Conservation (phyloP, 1,140 invertebrate species). For the Papilio glaucus region DNA sequence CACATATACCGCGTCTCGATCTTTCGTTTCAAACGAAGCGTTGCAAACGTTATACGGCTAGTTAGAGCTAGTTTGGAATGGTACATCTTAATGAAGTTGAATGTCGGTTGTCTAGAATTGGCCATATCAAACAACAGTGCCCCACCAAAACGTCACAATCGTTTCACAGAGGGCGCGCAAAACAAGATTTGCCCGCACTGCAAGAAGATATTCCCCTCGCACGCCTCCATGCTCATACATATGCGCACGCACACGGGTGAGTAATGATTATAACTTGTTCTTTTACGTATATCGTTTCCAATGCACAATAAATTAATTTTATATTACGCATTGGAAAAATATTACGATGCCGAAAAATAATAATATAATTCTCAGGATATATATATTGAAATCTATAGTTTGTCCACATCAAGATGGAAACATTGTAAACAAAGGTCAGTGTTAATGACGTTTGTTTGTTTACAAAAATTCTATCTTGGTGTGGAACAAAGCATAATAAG, state of each 20-base stretch:
- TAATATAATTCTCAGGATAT: too few species aligned
- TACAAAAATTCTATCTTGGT: too few species aligned
- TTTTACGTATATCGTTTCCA: too few species aligned
- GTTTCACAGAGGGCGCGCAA: constrained; percentile 85
- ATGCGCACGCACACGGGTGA: constrained; percentile 87
- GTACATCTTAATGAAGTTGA: constrained; percentile 71
- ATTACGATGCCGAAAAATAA: too few species aligned
- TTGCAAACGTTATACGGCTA: constrained; percentile 48
- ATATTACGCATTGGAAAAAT: too few species aligned
- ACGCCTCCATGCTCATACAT: constrained; percentile 90
- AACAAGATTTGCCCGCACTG: constrained; percentile 89
- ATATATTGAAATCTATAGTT: too few species aligned
- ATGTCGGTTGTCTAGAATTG: constrained; percentile 86
- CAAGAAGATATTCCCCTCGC: constrained; percentile 90
- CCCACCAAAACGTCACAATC: constrained; percentile 84
- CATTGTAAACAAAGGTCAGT: too few species aligned
- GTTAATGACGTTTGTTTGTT: too few species aligned
- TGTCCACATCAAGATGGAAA: too few species aligned
- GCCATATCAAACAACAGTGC: constrained; percentile 90
- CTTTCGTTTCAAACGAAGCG: constrained; percentile 49
- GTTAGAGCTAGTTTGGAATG: constrained; percentile 42
- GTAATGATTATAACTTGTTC: constrained; percentile 30
- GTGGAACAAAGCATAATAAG: too few species aligned
- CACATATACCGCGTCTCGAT: too few species aligned
- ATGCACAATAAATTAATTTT: too few species aligned